Base-by-base conservation (phyloP, 2,113 vertebrate genomes). In the Dryoscopus gambensis region DNA sequence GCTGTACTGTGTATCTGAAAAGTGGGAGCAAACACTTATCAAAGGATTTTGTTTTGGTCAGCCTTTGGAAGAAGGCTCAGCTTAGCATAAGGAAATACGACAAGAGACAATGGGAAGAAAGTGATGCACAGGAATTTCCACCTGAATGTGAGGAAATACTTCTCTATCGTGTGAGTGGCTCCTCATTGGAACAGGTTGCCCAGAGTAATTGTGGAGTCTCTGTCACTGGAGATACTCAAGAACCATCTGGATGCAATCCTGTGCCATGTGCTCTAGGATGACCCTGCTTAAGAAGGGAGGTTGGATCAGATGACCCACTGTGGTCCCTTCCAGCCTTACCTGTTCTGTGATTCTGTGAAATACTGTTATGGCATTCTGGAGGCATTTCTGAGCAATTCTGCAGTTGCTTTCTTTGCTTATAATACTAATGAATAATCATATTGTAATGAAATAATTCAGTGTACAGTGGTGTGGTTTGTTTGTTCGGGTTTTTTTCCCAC, bases 401-500 rank as follows among this genome's bases (percentile, higher is more conserved):
- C 69, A 62, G 23, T 50, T 50, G 30, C 18, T 80, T 77, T 83
- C 24, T 42, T 92, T 89, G 28, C 9, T 90, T 10, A 13, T 44
- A 74, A 59, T 9, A 12, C 23, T 81, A 31, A 57, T 53, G 37
- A 89, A 76, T 91, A 82, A 68, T 71, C 5, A 44, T 49, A 33
- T 7, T 9, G 8, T 65, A 70, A 44, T 74, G 28, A 86, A 93
- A 49, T 85, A 80, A 59, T 83, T 55, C 20, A 22, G 6, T 28
- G 12, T 68, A 55, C 57, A 39, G 28, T 56, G 35, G 8, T 67
- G 28, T 68, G 33, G 13, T 35, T 57, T 19, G n/a, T 52, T 53
- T 39, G 39, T 39, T 42, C 5, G 0, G 0, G 4, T 22, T 53
- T 78, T 71, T 69, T 33, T 19, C 13, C 3, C 11, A 28, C 11